A percentile compares a stretch with the other conserved stretches of the same genome.
Conservation (phyloP, 2,888 invertebrate species). For the Papilio gigon region DNA sequence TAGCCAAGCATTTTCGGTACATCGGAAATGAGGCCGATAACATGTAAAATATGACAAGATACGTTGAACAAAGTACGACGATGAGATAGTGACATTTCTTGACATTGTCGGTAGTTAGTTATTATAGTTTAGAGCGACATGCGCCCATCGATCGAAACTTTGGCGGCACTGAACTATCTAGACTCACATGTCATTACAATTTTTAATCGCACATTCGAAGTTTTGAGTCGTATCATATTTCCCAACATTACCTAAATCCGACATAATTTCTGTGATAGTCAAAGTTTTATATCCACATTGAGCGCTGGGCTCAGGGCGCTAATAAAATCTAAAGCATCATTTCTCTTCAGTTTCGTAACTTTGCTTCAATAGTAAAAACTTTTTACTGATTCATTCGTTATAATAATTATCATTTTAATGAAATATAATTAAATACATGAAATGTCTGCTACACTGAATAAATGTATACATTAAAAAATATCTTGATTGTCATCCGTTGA, state of each 20-base stretch:
- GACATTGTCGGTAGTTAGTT: too few relatives aligned
- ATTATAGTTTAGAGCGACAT: too few relatives aligned
- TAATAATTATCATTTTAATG: neutral
- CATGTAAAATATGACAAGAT: too few relatives aligned
- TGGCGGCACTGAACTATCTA: too few relatives aligned
- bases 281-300: slow-evolving; percentile 71
- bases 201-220: slow-evolving; percentile 13
- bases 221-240: slow-evolving; percentile 17
- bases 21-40: too few relatives aligned
- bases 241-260: slow-evolving; percentile 64
- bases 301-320: slow-evolving; percentile 60
- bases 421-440: neutral
- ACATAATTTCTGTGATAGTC: slow-evolving; percentile 77
- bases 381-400: slow-evolving; percentile 54
- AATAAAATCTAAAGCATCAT: slow-evolving; percentile 78
- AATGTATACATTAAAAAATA: too few relatives aligned
- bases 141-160: too few relatives aligned
- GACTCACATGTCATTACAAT: neutral
- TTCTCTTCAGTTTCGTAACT: slow-evolving; percentile 67
- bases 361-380: slow-evolving; percentile 65
- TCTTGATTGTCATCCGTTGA: too few relatives aligned
- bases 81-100: too few relatives aligned
- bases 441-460: too few relatives aligned
- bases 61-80: too few relatives aligned
- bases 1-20: too few relatives aligned